Conservation (phyloP, 2,888 invertebrate species). For the Pollenia angustigena region DNA sequence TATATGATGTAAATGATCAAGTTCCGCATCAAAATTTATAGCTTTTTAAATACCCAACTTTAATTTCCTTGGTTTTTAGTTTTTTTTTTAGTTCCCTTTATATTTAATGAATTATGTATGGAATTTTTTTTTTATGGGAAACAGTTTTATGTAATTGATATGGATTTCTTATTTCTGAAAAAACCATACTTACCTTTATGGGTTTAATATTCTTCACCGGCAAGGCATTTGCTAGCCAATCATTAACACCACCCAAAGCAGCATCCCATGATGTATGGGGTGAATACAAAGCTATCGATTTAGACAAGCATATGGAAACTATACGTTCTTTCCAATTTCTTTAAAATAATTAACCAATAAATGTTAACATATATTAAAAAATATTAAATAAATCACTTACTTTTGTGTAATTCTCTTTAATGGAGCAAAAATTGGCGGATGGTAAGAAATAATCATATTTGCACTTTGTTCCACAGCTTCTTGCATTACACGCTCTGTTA, state of each 20-base stretch:
- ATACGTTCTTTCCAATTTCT: slow-evolving; percentile 93
- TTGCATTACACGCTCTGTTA: slow-evolving; percentile 93
- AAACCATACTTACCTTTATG: slow-evolving; percentile 74
- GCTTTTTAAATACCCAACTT: too few species aligned
- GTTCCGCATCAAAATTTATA: too few species aligned
- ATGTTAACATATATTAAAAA: background rate
- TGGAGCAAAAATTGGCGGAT: slow-evolving; percentile 96
- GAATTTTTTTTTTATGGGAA: background rate
- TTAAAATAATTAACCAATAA: background rate
- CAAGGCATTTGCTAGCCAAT: slow-evolving; percentile 91
- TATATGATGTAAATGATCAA: too few species aligned
- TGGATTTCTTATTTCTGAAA: too few species aligned
- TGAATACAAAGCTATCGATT: slow-evolving; percentile 94
- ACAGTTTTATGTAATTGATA: too few species aligned
- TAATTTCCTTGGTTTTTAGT: too few species aligned
- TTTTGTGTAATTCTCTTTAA: slow-evolving; percentile 92
- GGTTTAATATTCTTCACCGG: slow-evolving; percentile 77
- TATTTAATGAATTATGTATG: background rate
- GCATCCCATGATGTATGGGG: slow-evolving; percentile 97
- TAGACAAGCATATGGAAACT: slow-evolving; percentile 91
- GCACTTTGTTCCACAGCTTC: slow-evolving; percentile 90
- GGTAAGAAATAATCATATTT: slow-evolving; percentile 95
- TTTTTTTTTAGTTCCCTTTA: too few species aligned
- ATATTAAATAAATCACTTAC: slow-evolving; percentile 83
- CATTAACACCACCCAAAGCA: slow-evolving; percentile 93